Evolutionary conservation across 2,797 vertebrate genomes (phyloP).

Genomic region (Girardinus metallicus): DNA sequence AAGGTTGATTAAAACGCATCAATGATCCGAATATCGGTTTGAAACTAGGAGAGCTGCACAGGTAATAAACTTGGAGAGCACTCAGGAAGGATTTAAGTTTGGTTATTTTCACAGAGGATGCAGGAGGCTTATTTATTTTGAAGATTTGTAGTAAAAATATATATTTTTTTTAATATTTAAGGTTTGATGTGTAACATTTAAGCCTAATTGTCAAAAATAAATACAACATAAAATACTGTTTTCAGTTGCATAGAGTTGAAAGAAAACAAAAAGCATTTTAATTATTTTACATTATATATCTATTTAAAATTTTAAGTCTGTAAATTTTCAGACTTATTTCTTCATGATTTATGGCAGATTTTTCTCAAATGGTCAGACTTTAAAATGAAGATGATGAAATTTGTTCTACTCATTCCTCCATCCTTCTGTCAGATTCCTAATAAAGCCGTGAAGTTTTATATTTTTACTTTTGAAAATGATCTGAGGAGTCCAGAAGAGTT

Average conservation of each 20-base stretch:
- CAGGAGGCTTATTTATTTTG: background rate
- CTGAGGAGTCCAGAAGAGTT: background rate
- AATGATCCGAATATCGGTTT: background rate
- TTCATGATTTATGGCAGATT: background rate
- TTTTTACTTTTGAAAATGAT: background rate
- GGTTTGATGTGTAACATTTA: background rate
- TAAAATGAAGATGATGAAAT: background rate
- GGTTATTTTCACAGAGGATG: background rate
- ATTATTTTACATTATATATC: background rate
- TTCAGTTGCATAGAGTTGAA: background rate
- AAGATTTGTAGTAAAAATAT: background rate
- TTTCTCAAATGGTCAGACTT: background rate
- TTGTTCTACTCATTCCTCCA: background rate
- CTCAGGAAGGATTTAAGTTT: background rate
- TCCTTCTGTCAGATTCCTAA: background rate
- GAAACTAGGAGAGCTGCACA: background rate
- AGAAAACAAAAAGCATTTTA: background rate
- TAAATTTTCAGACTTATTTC: background rate
- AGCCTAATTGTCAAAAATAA: background rate
- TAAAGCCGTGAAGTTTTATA: background rate
- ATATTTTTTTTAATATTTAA: too few relatives aligned
- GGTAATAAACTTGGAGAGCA: constrained; percentile 1
- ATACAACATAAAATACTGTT: background rate
- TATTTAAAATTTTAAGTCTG: background rate
- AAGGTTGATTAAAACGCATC: background rate